Conservation (phyloP, 2,113 vertebrate genomes). For the Nestor notabilis region DNA sequence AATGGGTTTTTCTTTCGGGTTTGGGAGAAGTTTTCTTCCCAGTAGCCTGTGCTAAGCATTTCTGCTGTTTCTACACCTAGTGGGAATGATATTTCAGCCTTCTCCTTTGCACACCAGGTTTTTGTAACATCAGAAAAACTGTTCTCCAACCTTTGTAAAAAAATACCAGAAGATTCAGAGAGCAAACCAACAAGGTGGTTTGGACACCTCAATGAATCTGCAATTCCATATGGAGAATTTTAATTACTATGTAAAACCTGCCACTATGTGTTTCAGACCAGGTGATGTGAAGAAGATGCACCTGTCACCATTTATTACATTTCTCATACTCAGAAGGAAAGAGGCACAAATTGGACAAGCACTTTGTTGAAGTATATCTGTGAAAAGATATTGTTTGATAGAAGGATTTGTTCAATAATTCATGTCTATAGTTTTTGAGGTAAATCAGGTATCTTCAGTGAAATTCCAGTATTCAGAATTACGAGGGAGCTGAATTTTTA, state of each 20-base stretch:
- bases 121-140: not conserved
- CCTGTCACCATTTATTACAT: not conserved
- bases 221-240: not conserved
- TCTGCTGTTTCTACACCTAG: accelerated
- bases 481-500: not conserved
- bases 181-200: not conserved
- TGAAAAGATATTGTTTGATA: not conserved
- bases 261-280: not conserved
- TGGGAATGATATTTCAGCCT: not conserved
- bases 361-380: not conserved
- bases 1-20: not conserved
- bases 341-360: not conserved
- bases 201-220: not conserved
- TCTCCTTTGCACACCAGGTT: not conserved
- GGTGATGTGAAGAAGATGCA: not conserved
- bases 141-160: not conserved
- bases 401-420: not conserved
- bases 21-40: not conserved
- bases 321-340: not conserved
- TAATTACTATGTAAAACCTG: not conserved
- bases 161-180: not conserved
- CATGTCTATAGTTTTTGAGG: not conserved
- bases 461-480: not conserved
- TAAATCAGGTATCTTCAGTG: not conserved
- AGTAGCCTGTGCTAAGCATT: not conserved